phyloP scores from a whole-genome alignment of 2,797 vertebrate species.

The Lates japonicus region DNA sequence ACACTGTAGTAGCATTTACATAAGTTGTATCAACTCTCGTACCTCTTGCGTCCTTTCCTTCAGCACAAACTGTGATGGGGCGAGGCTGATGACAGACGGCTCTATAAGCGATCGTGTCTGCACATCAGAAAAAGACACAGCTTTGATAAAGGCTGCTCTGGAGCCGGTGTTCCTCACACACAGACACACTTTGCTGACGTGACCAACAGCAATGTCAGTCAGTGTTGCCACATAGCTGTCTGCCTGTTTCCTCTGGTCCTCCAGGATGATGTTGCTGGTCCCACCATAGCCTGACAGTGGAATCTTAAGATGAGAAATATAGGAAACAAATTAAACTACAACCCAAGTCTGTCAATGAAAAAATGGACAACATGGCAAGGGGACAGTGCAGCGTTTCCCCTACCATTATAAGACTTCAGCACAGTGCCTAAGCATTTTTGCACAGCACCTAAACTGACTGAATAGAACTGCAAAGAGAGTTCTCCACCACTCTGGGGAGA shows the following conservation, averaged over 20 bases:
- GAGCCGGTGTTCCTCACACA: constrained; percentile 92
- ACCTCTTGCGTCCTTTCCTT: constrained; percentile 94
- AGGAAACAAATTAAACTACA: not conserved
- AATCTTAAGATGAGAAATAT: constrained; percentile 84
- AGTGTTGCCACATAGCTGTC: constrained; percentile 90
- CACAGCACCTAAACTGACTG: no score
- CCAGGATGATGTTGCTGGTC: constrained; percentile 93
- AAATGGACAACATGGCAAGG: not conserved
- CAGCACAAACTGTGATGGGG: constrained; percentile 94
- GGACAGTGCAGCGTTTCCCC: no score
- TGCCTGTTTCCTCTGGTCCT: constrained; percentile 92
- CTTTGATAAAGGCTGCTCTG: constrained; percentile 94
- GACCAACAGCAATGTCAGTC: constrained; percentile 79
- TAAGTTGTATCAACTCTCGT: constrained; percentile 21
- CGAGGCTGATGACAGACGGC: constrained; percentile 86
- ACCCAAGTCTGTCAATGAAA: not conserved
- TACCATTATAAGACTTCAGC: no score
- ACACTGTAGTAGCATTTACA: not conserved
- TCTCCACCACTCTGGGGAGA: no score
- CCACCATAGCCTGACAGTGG: constrained; percentile 97
- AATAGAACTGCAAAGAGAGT: no score
- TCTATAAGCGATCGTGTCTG: constrained; percentile 85
- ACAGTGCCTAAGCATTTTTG: no score
- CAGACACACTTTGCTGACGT: constrained; percentile 87
- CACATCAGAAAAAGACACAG: constrained; percentile 87